Percentiles rank a stretch among this genome's conserved stretches.
These are phyloP conservation scores for Samia ricini DNA, from an alignment of 1,140 invertebrate species.

Conservation along the genomic window DNA sequence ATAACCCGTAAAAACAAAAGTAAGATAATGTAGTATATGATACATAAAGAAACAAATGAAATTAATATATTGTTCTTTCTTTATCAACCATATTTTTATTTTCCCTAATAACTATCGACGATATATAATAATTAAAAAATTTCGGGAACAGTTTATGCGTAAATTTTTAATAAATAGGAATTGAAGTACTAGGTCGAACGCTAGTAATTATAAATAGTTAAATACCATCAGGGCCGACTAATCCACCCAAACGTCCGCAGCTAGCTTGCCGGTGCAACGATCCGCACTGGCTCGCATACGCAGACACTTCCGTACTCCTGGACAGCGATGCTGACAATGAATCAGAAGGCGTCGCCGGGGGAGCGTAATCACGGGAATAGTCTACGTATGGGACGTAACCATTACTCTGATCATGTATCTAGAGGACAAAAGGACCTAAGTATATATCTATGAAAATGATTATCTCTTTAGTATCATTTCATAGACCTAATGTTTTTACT, in stretches of 20 bases:
- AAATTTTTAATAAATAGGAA: too few relatives aligned
- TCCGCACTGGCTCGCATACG: constrained; percentile 51
- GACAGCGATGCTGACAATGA: constrained; percentile 51
- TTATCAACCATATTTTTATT: too few relatives aligned
- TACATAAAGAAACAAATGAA: too few relatives aligned
- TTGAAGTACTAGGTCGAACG: too few relatives aligned
- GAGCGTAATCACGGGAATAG: constrained; percentile 88
- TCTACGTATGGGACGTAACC: constrained; percentile 94
- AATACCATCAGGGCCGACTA: constrained; percentile 61
- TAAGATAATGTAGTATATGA: too few relatives aligned
- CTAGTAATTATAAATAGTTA: neutral
- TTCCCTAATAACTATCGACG: too few relatives aligned
- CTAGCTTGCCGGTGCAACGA: constrained; percentile 55
- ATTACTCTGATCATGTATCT: constrained; percentile 91
- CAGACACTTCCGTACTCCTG: constrained; percentile 55
- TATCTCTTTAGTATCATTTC: too few relatives aligned
- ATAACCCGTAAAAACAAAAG: too few relatives aligned
- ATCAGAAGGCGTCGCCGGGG: constrained; percentile 78
- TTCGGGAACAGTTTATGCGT: too few relatives aligned
- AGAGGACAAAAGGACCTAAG: constrained; percentile 16
- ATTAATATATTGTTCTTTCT: too few relatives aligned
- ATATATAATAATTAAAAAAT: too few relatives aligned
- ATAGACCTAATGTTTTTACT: too few relatives aligned
- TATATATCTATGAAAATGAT: neutral
- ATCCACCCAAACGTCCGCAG: constrained; percentile 49